Conservation (phyloP, 1,140 invertebrate genomes). For the Drosophila murphyi region DNA sequence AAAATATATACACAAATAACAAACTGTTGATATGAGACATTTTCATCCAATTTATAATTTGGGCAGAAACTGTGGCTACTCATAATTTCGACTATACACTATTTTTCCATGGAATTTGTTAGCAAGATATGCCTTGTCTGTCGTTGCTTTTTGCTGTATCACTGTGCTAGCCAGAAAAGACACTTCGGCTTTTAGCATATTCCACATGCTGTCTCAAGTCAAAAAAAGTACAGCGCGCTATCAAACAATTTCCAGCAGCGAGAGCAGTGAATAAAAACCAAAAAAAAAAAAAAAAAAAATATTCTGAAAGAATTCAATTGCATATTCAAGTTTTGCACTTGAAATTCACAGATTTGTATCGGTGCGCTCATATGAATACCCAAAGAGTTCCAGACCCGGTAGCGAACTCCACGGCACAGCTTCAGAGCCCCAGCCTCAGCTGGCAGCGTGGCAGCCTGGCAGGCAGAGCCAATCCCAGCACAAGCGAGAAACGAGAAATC, state of each 20-base stretch:
- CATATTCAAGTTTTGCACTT: slow-evolving; percentile 82
- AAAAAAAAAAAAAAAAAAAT: slow-evolving; percentile 12
- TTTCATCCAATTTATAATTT: no score
- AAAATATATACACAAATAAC: no score
- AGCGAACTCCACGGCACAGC: slow-evolving; percentile 7
- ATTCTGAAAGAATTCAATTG: slow-evolving; percentile 71
- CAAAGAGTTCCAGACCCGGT: slow-evolving; percentile 39
- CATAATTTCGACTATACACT: no score
- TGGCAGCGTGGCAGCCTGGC: no score
- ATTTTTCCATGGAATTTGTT: no score
- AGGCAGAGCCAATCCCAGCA: background rate
- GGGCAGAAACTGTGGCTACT: no score
- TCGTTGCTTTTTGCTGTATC: background rate
- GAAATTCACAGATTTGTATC: slow-evolving; percentile 81
- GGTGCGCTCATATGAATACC: slow-evolving; percentile 68
- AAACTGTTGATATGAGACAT: no score
- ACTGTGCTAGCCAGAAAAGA: slow-evolving; percentile 36
- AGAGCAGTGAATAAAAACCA: background rate
- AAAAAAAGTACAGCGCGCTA: slow-evolving; percentile 23
- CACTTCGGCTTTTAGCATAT: slow-evolving; percentile 23
- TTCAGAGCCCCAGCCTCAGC: slow-evolving; percentile 13
- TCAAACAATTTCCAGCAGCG: slow-evolving; percentile 29
- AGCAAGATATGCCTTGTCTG: no score
- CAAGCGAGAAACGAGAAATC: slow-evolving; percentile 18
- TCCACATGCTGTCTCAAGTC: slow-evolving; percentile 16